A percentile compares a stretch with the other conserved stretches of the same genome.
phyloP scores from a whole-genome alignment of 1,140 invertebrate species.

The Calycopis cecrops region DNA sequence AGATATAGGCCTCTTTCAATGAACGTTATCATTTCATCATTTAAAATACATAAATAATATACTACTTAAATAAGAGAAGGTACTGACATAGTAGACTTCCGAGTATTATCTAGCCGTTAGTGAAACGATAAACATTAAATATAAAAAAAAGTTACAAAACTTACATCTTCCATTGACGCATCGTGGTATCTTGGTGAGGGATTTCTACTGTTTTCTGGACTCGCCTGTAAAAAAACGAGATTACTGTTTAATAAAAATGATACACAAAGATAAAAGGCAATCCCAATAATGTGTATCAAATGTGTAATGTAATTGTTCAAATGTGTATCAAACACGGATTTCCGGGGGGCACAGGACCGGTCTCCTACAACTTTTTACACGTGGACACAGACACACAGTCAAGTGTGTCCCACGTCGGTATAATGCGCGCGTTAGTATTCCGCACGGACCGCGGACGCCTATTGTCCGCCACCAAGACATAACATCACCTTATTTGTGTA shows the following conservation, averaged over 20 bases:
- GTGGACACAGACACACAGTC: background rate
- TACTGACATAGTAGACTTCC: too few species aligned
- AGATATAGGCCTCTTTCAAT: too few species aligned
- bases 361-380: background rate
- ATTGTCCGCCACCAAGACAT: slow-evolving; percentile 30
- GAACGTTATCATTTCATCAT: too few species aligned
- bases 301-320: too few species aligned
- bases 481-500: slow-evolving; percentile 29
- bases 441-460: slow-evolving; percentile 21
- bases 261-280: background rate
- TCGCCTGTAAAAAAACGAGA: slow-evolving; percentile 58
- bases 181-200: slow-evolving; percentile 67
- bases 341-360: too few species aligned
- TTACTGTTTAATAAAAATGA: slow-evolving; percentile 7
- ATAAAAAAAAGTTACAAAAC: slow-evolving; percentile 27
- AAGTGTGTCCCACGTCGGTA: background rate
- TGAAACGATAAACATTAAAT: too few species aligned
- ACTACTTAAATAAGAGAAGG: too few species aligned
- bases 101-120: too few species aligned
- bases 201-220: slow-evolving; percentile 70
- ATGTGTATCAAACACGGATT: too few species aligned
- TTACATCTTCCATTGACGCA: slow-evolving; percentile 69
- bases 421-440: slow-evolving; percentile 30
- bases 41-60: too few species aligned
- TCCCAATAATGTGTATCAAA: background rate